Conservation (phyloP, 2,797 vertebrate species). For the Acanthopagrus latus region DNA sequence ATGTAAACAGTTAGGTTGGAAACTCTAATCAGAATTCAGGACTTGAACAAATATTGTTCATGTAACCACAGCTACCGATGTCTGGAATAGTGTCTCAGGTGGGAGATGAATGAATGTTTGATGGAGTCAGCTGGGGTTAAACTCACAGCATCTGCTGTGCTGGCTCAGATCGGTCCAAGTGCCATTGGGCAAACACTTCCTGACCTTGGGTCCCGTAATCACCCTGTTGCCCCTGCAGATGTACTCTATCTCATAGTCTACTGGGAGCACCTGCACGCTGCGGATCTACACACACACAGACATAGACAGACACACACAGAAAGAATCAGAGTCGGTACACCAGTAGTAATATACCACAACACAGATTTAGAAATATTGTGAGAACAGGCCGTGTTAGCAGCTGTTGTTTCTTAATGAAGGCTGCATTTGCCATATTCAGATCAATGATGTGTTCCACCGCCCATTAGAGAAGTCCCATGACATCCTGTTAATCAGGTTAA, state of each 20-base stretch:
- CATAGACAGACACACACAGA: slow-evolving; percentile 10
- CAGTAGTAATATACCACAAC: background rate
- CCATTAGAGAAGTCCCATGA: background rate
- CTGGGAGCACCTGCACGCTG: slow-evolving; percentile 88
- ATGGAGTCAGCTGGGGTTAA: background rate
- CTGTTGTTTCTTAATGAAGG: background rate
- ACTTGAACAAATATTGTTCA: too few relatives aligned
- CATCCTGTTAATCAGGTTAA: background rate
- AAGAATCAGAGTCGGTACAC: background rate
- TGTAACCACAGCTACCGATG: too few relatives aligned
- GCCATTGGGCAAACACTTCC: slow-evolving; percentile 90
- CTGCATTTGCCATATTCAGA: background rate
- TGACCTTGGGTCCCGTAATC: slow-evolving; percentile 91
- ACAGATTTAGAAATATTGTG: too few relatives aligned
- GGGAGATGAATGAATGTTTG: background rate
- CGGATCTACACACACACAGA: slow-evolving; percentile 81
- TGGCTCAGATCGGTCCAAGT: slow-evolving; percentile 90
- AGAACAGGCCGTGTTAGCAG: background rate
- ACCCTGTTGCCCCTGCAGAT: slow-evolving; percentile 90
- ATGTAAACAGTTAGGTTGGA: too few relatives aligned
- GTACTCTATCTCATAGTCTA: slow-evolving; percentile 94
- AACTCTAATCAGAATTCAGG: too few relatives aligned
- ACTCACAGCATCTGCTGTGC: slow-evolving; percentile 91
- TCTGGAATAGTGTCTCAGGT: background rate
- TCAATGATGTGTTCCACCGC: background rate